Percentiles rank a stretch among this genome's conserved stretches.
Evolutionary conservation across 2,113 vertebrate species (phyloP).

Genomic region (Megalops atlanticus): DNA sequence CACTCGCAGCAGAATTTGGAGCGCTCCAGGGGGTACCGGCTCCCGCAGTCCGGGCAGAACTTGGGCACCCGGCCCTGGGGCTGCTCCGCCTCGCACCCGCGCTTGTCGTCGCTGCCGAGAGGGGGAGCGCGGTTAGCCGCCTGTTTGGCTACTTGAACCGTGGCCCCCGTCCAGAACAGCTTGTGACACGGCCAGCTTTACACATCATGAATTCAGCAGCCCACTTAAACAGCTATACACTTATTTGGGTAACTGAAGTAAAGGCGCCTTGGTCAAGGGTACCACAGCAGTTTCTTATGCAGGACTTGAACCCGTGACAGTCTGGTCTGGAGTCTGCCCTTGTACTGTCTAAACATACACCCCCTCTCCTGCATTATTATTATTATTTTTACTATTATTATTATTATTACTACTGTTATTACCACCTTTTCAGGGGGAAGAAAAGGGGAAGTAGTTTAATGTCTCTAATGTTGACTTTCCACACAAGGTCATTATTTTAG

Average conservation of each 20-base stretch:
- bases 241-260: no score
- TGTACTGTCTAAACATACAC: not conserved
- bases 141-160: no score
- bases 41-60: slow-evolving; percentile 82
- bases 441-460: not conserved
- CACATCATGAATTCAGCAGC: no score
- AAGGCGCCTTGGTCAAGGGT: no score
- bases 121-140: no score
- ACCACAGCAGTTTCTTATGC: no score
- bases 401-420: not conserved
- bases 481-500: not conserved
- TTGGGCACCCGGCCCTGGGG: no score
- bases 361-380: no score
- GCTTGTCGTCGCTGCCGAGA: no score
- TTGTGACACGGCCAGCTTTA: no score
- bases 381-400: not conserved
- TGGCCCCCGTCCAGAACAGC: no score
- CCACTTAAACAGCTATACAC: no score
- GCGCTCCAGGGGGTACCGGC: slow-evolving; percentile 77
- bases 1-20: slow-evolving; percentile 83
- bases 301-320: not conserved
- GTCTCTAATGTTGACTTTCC: not conserved
- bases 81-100: slow-evolving; percentile 55
- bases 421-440: not conserved
- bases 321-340: not conserved